phyloP scores from a whole-genome alignment of 2,888 invertebrate genomes.

The Dioctria linearis region DNA sequence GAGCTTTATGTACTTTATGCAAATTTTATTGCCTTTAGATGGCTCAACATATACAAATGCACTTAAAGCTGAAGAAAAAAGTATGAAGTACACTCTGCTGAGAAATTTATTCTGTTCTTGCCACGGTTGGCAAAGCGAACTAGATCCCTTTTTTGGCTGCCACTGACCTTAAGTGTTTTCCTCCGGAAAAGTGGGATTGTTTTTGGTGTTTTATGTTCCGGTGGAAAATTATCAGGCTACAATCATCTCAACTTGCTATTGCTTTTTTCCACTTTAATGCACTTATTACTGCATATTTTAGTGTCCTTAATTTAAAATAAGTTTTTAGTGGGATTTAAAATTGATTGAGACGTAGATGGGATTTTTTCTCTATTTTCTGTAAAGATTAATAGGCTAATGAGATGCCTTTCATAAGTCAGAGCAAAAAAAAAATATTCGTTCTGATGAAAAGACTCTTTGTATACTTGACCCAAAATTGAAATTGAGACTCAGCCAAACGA shows the following conservation, averaged over 20 bases:
- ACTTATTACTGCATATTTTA: conserved; percentile 33
- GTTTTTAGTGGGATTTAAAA: conserved; percentile 35
- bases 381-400: no score
- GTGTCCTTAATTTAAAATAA: conserved; percentile 22
- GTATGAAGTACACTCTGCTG: conserved; percentile 39
- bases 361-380: no score
- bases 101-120: conserved; percentile 49
- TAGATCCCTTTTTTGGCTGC: conserved; percentile 48
- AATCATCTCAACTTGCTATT: conserved; percentile 32
- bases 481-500: conserved; percentile 45
- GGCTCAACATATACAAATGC: conserved; percentile 48
- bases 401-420: no score
- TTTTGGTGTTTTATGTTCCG: conserved; percentile 53
- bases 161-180: conserved; percentile 52
- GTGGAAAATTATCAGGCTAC: conserved; percentile 46
- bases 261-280: conserved; percentile 25
- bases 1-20: conserved; percentile 49
- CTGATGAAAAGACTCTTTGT: neutral
- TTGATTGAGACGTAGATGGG: neutral
- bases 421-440: no score
- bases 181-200: conserved; percentile 50
- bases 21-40: conserved; percentile 54
- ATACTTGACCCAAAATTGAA: conserved; percentile 41
- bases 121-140: conserved; percentile 9
- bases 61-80: conserved; percentile 22